phyloP scores from a whole-genome alignment of 2,113 vertebrate species.

The Isichthys henryi region DNA sequence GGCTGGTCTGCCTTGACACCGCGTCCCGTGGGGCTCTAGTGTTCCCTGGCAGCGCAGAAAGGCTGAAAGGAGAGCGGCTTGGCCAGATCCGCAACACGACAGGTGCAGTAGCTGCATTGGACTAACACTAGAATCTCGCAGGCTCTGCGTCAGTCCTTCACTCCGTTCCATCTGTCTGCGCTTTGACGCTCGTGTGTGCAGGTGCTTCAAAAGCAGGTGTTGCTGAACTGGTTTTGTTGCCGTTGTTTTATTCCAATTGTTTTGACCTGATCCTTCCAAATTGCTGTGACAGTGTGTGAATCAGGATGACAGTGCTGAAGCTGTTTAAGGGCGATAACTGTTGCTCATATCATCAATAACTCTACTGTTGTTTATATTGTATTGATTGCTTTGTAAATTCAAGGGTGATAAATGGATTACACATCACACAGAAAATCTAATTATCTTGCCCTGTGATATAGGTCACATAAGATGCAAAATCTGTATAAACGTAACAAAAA shows the following conservation, averaged over 20 bases:
- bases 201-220: neutral
- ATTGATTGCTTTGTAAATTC: neutral
- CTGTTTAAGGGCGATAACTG: neutral
- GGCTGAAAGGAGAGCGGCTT: neutral
- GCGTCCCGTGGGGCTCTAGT: neutral
- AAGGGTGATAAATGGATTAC: neutral
- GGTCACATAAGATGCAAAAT: neutral
- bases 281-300: neutral
- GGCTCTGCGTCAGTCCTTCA: neutral
- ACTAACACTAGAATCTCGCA: neutral
- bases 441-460: neutral
- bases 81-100: neutral
- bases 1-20: neutral
- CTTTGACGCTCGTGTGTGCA: neutral
- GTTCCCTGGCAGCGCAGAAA: neutral
- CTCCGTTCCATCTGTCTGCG: neutral
- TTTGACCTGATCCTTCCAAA: neutral
- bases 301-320: neutral
- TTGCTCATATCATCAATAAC: neutral
- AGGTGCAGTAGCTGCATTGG: constrained; percentile 5
- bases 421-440: neutral
- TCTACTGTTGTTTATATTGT: neutral
- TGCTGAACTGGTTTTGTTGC: neutral
- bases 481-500: neutral
- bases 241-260: neutral